A percentile compares a stretch with the other conserved stretches of the same genome.
Conservation (phyloP, 2,797 vertebrate genomes). For the Xiphophorus birchmanni region DNA sequence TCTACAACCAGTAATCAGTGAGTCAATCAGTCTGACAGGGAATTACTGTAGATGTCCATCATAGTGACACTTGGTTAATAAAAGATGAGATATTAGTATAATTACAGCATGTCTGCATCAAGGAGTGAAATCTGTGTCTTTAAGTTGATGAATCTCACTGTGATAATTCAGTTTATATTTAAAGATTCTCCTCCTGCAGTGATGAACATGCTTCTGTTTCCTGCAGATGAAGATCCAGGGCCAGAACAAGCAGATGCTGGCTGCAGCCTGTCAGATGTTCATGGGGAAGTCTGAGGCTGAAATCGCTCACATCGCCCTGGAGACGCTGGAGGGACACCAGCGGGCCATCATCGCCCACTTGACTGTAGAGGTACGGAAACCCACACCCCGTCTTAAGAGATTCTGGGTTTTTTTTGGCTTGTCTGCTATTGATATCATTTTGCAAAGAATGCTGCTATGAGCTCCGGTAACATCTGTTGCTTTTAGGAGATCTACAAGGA, state of each 20-base stretch:
- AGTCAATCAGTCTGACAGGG: not conserved
- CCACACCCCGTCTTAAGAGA: not conserved
- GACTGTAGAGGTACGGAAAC: conserved; percentile 86
- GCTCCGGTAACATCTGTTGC: not conserved
- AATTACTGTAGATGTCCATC: not conserved
- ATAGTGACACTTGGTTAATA: not conserved
- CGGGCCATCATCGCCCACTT: conserved; percentile 95
- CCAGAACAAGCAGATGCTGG: conserved; percentile 95
- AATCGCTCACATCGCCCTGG: conserved; percentile 91
- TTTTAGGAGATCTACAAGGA: conserved; percentile 94
- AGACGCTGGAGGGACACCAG: conserved; percentile 93
- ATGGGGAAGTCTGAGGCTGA: conserved; percentile 90
- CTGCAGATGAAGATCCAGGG: conserved; percentile 94
- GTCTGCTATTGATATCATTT: not conserved
- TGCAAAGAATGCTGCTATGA: not conserved
- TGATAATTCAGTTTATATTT: rapidly evolving
- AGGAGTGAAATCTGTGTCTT: not conserved
- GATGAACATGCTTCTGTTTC: conserved; percentile 5
- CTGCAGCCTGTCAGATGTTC: conserved; percentile 95
- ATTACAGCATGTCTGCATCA: not conserved
- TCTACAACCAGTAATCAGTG: not conserved
- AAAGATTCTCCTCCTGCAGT: rapidly evolving
- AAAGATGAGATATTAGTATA: not conserved
- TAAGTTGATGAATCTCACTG: not conserved
- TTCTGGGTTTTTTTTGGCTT: not conserved